Base-by-base conservation (phyloP, 2,113 vertebrate species). In the Neodontobutis hainanensis region DNA sequence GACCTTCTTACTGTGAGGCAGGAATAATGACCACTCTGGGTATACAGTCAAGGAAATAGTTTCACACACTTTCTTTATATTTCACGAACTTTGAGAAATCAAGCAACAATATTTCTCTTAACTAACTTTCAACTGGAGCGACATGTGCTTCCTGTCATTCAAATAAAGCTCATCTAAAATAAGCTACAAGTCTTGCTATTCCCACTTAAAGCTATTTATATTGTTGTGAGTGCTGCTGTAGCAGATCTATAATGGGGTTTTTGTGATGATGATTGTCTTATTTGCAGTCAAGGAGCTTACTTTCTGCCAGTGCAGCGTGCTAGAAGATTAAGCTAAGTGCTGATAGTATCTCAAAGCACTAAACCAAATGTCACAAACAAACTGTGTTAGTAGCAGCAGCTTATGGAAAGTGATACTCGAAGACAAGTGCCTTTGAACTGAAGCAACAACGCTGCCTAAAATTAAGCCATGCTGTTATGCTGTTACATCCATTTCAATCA, bases 401-500 rank as follows among this genome's bases (percentile, higher is more conserved):
- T 80, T 14, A 38, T 79, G 84, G 65, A 83, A 81, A 53, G 61
- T 72, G 75, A 81, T 82, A 70, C 82, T 87, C 72, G 59, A 82
- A 85, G 68, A 61, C 51, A 51, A 68, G 67, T 14, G 61, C 73
- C 68, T 80, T 60, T 69, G 78, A 83, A 78, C 36, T 63, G 68
- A 69, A 61, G 52, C 6, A 44, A 67, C 44, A 61, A 68, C 80
- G 68, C 38, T 63, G 80, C 75, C 80, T 71, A 73, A 73, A 81
- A 78, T 83, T 84, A 76, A 81, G 78, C 60, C 59, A 12, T 2
- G 45, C 68, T 53, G 64, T 70, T 70, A 45, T 83, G 77, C 42
- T 64, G 75, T 87, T 85, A 78, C 75, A 86, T 67, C 38, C 61
- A 65, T 72, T 66, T 88, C 78, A 77, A 52, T 86, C 84, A 81